phyloP scores from a whole-genome alignment of 2,113 vertebrate genomes.

The Albula glossodonta region DNA sequence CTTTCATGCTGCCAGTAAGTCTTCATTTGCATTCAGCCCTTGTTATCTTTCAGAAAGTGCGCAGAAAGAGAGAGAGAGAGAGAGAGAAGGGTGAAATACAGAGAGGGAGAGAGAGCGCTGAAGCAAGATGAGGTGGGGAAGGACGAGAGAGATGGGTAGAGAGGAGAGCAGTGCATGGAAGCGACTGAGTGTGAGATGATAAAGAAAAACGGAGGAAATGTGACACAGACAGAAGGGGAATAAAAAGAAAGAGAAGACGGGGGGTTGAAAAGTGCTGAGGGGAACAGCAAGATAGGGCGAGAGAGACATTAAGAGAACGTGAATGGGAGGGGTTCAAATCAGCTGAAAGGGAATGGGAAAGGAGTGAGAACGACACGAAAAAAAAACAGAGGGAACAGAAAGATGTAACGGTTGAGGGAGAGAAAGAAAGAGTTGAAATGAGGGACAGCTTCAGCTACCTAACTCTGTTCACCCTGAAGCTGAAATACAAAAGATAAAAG shows the following conservation, averaged over 20 bases:
- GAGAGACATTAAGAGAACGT: background rate
- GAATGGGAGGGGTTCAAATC: background rate
- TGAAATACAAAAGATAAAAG: background rate
- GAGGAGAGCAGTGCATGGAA: background rate
- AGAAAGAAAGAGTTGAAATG: background rate
- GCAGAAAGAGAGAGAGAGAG: background rate
- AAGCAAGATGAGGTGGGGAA: background rate
- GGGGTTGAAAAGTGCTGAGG: background rate
- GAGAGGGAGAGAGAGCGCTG: background rate
- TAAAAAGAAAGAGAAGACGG: background rate
- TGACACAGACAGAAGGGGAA: background rate
- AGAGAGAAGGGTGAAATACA: background rate
- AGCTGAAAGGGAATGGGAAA: background rate
- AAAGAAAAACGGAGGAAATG: background rate
- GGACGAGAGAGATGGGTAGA: too few species aligned
- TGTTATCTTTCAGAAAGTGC: conserved; percentile 21
- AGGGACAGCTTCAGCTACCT: background rate
- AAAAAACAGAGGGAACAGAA: background rate
- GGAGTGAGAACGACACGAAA: background rate
- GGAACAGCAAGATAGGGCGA: background rate
- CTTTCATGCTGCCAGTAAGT: conserved; percentile 12
- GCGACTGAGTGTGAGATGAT: background rate
- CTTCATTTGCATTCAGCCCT: conserved; percentile 17
- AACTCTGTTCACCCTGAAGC: background rate
- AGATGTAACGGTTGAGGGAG: background rate